phyloP scores from a whole-genome alignment of 1,140 invertebrate genomes.

The Trichomalopsis sarcophagae region DNA sequence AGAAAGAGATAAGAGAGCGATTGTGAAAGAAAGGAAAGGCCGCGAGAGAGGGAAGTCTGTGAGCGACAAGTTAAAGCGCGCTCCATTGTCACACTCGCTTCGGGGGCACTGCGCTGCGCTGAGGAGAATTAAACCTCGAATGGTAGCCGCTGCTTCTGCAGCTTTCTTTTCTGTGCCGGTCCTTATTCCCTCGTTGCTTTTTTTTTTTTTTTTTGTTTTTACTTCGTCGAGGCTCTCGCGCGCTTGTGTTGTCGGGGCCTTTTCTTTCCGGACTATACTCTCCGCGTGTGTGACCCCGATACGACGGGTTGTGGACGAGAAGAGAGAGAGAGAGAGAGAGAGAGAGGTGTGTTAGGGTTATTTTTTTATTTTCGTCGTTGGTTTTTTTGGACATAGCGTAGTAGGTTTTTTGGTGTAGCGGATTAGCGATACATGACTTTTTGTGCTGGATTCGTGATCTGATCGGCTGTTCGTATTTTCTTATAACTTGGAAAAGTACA shows the following conservation, averaged over 20 bases:
- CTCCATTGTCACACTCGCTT: slow-evolving; percentile 21
- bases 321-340: not conserved
- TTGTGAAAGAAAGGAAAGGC: not conserved
- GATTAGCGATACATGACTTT: not conserved
- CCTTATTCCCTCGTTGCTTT: not conserved
- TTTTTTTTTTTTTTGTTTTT: not conserved
- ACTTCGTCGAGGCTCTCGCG: too few relatives aligned
- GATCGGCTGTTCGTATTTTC: too few relatives aligned
- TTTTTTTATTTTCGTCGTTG: not conserved
- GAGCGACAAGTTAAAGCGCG: slow-evolving; percentile 42
- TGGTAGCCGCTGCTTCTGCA: not conserved
- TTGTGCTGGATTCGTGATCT: too few relatives aligned
- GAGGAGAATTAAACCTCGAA: slow-evolving; percentile 5
- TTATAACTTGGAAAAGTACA: too few relatives aligned
- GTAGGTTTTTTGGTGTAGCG: not conserved
- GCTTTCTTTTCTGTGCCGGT: not conserved
- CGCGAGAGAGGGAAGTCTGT: slow-evolving; percentile 21
- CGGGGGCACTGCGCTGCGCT: not conserved
- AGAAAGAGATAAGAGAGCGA: not conserved
- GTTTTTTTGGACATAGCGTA: not conserved
- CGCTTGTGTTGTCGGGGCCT: not conserved
- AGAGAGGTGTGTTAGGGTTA: not conserved
- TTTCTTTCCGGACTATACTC: not conserved
- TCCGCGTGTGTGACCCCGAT: slow-evolving; percentile 11
- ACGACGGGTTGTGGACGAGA: not conserved